Evolutionary conservation across 2,113 vertebrate species (phyloP).

Genomic region (Silurus glanis): DNA sequence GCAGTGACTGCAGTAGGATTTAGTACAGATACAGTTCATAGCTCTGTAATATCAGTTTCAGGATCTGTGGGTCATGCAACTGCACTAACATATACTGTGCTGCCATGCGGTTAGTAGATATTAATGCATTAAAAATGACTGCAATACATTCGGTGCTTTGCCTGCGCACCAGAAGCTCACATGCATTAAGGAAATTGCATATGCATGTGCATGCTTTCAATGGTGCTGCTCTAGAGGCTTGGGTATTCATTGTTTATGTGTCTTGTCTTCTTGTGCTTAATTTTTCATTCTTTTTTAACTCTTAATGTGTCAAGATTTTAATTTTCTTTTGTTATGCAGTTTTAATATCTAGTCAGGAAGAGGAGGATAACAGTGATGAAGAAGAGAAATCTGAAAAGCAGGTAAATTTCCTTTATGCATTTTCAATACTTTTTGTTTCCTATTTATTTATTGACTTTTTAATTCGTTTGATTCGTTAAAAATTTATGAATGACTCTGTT

Average conservation of each 20-base stretch:
- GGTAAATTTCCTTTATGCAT: conserved; percentile 50
- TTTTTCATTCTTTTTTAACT: neutral
- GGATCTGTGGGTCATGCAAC: neutral
- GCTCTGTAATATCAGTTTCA: neutral
- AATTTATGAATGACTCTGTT: neutral
- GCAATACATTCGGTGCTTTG: neutral
- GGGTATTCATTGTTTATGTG: neutral
- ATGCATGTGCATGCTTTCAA: conserved; percentile 47
- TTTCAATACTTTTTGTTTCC: neutral
- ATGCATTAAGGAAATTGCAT: conserved; percentile 9
- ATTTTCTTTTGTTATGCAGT: conserved; percentile 46
- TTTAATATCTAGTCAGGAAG: conserved; percentile 35
- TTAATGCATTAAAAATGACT: neutral
- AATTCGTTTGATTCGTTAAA: neutral
- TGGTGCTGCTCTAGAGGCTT: neutral
- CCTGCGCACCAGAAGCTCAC: conserved; percentile 5
- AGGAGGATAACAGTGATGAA: conserved; percentile 11
- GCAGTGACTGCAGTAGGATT: neutral
- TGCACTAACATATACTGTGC: conserved; percentile 7
- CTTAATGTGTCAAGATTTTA: neutral
- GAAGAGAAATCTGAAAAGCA: conserved; percentile 47
- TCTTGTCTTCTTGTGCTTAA: neutral
- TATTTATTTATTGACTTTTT: neutral
- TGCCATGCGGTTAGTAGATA: neutral
- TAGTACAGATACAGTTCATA: neutral